Evolutionary conservation across 2,113 vertebrate genomes (phyloP).

Genomic region (Hiodon alosoides): DNA sequence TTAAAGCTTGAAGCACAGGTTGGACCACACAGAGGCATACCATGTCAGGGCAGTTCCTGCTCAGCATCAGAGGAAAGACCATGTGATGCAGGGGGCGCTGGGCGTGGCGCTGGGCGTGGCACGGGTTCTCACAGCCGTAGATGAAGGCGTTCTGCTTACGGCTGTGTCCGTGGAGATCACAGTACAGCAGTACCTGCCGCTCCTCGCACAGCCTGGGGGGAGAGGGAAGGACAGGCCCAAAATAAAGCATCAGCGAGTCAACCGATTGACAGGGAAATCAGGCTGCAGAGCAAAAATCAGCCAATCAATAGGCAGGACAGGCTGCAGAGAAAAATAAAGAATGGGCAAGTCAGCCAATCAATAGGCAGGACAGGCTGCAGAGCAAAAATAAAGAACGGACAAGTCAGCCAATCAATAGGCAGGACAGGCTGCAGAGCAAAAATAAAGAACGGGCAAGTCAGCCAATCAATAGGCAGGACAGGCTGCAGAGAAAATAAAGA

Average conservation of each 20-base stretch:
- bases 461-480: not conserved
- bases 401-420: too few species aligned
- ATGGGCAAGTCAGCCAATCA: too few species aligned
- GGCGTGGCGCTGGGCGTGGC: not conserved
- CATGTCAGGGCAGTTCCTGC: slow-evolving; percentile 67
- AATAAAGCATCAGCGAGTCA: not conserved
- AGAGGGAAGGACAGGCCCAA: not conserved
- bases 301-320: too few species aligned
- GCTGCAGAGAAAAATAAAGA: too few species aligned
- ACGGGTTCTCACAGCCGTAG: slow-evolving; percentile 58
- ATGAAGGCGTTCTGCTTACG: slow-evolving; percentile 67
- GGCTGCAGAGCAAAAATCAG: too few species aligned
- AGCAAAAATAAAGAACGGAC: too few species aligned
- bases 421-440: too few species aligned
- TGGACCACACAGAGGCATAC: slow-evolving; percentile 36
- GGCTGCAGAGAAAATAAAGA: not conserved
- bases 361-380: too few species aligned
- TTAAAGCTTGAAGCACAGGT: too few species aligned
- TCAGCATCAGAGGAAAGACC: slow-evolving; percentile 65
- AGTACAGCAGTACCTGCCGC: slow-evolving; percentile 59
- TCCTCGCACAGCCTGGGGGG: slow-evolving; percentile 57
- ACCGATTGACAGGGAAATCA: not conserved
- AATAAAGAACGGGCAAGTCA: not conserved
- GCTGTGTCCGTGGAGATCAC: slow-evolving; percentile 71
- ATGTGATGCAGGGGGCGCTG: not conserved